Base-by-base conservation (phyloP, 2,888 invertebrate species). In the Caradrina clavipalpis region DNA sequence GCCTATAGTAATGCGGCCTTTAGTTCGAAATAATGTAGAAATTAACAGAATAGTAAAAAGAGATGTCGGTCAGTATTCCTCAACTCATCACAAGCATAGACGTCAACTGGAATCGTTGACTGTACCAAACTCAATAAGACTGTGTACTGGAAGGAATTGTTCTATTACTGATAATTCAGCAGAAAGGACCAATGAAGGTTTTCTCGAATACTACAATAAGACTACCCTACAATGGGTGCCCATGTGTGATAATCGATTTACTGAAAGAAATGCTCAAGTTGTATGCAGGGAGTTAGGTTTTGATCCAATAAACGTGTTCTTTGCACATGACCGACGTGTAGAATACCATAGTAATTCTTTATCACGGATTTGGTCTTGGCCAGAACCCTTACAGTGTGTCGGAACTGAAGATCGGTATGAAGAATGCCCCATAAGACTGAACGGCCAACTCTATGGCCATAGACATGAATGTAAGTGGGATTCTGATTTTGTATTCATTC, bases 141-240 rank as follows among this genome's bases (percentile, higher is more conserved):
- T 99, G 8, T 98, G 98, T 86, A 98, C 98, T 53, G 98, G 98
- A 56, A 91, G 95, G 86, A 97, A 97, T 86, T 98, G 98, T 84
- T 96, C 97, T 0, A 95, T 96, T 1, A 96, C 95, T 69, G 96
- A 97, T 61, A 95, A 96, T 54, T 86, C 92, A 15, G 91, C 94
- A 19, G 95, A 95, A 59, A 94, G 91, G 72, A 95, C 96, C 1
- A 97, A 97, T 84, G 97, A 98, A 96, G 99, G 99, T 7, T 99
- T 99, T 87, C 92, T 99, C 72, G 99, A 99, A 94, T 98, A 99
- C 89, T 99, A 98, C 90, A 99, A 99, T 88, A 97, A 97, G 82
- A 99, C 99, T 2, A 99, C 99, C 0, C 96, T 98, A 21, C 99
- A 99, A 88, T 99, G 99, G 99, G 98, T 99, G 47, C 99, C 99